Conservation (phyloP, 2,888 invertebrate genomes). For the Conchocele bisecta region DNA sequence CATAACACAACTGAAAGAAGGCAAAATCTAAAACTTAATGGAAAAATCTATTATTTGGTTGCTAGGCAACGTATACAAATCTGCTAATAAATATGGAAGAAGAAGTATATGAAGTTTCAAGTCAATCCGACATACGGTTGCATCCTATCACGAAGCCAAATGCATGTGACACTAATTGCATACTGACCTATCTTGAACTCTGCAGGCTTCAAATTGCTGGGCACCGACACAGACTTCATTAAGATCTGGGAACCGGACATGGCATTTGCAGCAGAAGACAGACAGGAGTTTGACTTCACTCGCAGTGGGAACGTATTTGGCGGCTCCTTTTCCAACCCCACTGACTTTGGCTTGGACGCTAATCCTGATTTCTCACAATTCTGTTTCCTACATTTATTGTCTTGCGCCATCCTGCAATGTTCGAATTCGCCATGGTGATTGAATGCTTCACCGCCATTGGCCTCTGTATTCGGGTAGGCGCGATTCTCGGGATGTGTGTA, state of each 20-base stretch:
- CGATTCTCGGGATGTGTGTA: neutral
- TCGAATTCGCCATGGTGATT: neutral
- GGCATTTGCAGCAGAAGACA: constrained; percentile 17
- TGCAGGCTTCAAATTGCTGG: constrained; percentile 70
- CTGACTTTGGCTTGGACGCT: constrained; percentile 8
- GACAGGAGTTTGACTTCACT: constrained; percentile 49
- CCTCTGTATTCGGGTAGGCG: neutral
- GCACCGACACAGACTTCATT: constrained; percentile 69
- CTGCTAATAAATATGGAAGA: too few relatives aligned
- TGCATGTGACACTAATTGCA: too few relatives aligned
- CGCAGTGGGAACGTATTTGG: constrained; percentile 67
- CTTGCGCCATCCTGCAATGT: neutral
- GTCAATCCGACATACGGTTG: too few relatives aligned
- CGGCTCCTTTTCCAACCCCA: constrained; percentile 30
- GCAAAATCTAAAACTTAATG: too few relatives aligned
- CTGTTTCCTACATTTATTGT: neutral
- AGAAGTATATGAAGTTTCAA: too few relatives aligned
- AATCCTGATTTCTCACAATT: neutral
- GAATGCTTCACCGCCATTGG: neutral
- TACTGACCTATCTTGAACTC: constrained; percentile 71
- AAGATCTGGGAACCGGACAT: constrained; percentile 32
- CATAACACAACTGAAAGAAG: too few relatives aligned
- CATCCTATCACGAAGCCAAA: too few relatives aligned
- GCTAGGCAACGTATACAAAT: too few relatives aligned
- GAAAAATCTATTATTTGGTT: too few relatives aligned